Evolutionary conservation across 2,888 invertebrate species (phyloP).

Genomic region (Altica lythri): DNA sequence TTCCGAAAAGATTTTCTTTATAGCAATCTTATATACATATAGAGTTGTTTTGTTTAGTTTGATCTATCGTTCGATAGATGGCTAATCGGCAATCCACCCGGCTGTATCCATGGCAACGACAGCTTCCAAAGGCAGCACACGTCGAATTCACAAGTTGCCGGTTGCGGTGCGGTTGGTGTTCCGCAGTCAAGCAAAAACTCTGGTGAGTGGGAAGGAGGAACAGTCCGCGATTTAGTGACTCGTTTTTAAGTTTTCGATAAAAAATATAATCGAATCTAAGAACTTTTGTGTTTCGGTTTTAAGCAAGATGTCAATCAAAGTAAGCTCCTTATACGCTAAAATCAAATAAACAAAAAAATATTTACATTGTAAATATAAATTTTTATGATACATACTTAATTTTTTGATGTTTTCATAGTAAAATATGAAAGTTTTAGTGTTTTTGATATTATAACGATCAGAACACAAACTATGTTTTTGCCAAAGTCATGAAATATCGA

Average conservation of each 20-base stretch:
- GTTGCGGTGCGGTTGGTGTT: slow-evolving; percentile 32
- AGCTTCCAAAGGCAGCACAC: slow-evolving; percentile 43
- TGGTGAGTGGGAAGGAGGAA: slow-evolving; percentile 17
- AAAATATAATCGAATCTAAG: slow-evolving; percentile 10
- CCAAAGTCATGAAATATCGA: slow-evolving; percentile 25
- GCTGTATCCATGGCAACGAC: slow-evolving; percentile 47
- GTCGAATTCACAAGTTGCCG: slow-evolving; percentile 31
- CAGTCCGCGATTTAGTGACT: slow-evolving; percentile 23
- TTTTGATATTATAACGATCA: slow-evolving; percentile 9
- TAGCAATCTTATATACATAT: too few relatives aligned
- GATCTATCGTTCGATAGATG: slow-evolving; percentile 33
- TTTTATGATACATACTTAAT: slow-evolving; percentile 8
- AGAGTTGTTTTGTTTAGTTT: too few relatives aligned
- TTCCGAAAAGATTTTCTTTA: too few relatives aligned
- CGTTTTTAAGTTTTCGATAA: slow-evolving; percentile 7
- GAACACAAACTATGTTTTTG: slow-evolving; percentile 19
- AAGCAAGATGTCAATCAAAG: slow-evolving; percentile 15
- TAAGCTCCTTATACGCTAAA: slow-evolving; percentile 12
- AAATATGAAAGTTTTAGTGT: slow-evolving; percentile 10
- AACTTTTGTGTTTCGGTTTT: slow-evolving; percentile 13
- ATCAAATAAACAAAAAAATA: too few relatives aligned
- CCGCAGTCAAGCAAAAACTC: slow-evolving; percentile 37
- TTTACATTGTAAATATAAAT: slow-evolving; percentile 2
- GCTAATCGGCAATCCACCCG: slow-evolving; percentile 41
- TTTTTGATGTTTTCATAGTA: slow-evolving; percentile 5